Percentiles rank a stretch among this genome's conserved stretches.
Evolutionary conservation across 2,113 vertebrate genomes (phyloP).

Genomic region (Pygoscelis antarcticus): DNA sequence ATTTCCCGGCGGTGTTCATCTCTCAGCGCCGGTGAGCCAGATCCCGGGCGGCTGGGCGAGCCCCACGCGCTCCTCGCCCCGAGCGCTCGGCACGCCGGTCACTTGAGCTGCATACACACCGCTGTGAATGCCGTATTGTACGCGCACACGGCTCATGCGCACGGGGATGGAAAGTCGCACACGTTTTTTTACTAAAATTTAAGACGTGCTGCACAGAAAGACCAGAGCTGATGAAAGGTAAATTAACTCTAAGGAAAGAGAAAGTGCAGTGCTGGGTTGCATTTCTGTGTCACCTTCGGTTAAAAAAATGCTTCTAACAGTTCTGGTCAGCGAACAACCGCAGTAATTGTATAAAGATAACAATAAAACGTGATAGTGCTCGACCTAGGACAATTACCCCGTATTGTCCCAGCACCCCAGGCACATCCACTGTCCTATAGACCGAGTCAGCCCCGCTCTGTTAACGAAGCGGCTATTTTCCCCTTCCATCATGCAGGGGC

Average conservation of each 20-base stretch:
- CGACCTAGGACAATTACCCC: background rate
- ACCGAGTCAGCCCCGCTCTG: background rate
- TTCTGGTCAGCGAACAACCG: background rate
- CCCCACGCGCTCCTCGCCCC: background rate
- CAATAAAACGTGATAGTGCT: background rate
- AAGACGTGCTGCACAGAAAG: background rate
- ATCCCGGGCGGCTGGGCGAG: background rate
- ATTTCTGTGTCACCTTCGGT: background rate
- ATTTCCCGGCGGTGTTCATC: rapidly evolving
- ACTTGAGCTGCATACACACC: rapidly evolving
- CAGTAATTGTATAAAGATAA: background rate
- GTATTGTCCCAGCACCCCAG: background rate
- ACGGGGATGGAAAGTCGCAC: background rate
- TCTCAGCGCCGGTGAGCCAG: background rate
- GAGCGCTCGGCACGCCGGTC: background rate
- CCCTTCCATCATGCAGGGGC: background rate
- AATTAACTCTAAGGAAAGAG: background rate
- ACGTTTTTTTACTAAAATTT: background rate
- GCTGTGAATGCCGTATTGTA: background rate
- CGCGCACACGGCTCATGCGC: rapidly evolving
- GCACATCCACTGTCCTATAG: background rate
- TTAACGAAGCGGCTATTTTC: rapidly evolving
- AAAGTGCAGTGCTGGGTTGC: background rate
- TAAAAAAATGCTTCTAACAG: background rate
- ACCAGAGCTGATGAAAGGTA: background rate